A percentile compares a stretch with the other conserved stretches of the same genome.
These are phyloP conservation scores for Desmophyllum pertusum DNA, from an alignment of 92 coral and sea anemone genomes.

Conservation along the genomic window DNA sequence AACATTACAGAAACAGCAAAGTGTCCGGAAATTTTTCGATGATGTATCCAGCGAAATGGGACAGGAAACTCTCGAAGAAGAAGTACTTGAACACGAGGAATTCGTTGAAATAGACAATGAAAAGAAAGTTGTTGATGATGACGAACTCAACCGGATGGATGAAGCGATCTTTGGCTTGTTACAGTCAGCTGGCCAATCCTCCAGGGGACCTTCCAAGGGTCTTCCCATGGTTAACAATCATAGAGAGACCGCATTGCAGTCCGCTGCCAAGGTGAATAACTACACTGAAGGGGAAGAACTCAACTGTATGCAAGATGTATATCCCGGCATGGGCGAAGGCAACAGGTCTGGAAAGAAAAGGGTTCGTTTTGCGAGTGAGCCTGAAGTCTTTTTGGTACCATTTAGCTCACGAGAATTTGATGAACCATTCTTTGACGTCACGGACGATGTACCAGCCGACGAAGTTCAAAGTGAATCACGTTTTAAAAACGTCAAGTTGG, in stretches of 20 bases:
- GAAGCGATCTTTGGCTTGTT: constrained; percentile 8
- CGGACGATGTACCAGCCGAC: background rate
- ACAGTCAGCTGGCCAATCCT: background rate
- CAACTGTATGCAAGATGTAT: background rate
- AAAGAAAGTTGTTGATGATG: background rate
- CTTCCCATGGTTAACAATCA: background rate
- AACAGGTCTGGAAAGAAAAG: background rate
- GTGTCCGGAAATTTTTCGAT: background rate
- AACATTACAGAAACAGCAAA: background rate
- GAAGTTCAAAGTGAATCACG: background rate
- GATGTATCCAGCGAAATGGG: background rate
- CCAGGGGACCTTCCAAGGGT: too few relatives aligned
- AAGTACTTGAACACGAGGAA: background rate
- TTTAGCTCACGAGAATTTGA: constrained; percentile 36
- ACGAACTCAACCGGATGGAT: constrained; percentile 16
- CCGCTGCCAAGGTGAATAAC: background rate
- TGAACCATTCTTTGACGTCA: constrained; percentile 28
- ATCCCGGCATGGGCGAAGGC: constrained; percentile 3
- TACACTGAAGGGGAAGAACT: background rate
- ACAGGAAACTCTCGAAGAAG: background rate
- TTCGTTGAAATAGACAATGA: background rate
- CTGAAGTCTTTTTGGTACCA: constrained; percentile 28
- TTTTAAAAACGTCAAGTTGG: background rate
- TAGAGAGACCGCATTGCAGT: background rate
- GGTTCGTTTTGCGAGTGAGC: constrained; percentile 13